Conservation (phyloP, 2,888 invertebrate species). For the Mimumesa dahlbomi region DNA sequence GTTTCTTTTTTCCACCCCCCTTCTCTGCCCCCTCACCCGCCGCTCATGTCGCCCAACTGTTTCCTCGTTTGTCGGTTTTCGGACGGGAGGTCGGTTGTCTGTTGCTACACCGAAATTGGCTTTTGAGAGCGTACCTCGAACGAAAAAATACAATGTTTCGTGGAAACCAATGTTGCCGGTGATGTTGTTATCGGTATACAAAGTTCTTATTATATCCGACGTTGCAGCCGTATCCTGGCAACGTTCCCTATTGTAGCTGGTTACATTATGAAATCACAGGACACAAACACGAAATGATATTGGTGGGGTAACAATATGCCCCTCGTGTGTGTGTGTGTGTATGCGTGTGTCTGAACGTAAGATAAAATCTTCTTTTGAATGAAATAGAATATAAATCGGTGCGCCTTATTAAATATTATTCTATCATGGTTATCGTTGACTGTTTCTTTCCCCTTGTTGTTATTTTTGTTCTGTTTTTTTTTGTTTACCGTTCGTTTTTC, state of each 20-base stretch:
- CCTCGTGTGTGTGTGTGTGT: too few relatives aligned
- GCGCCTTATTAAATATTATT: neutral
- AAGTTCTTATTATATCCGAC: conserved; percentile 4
- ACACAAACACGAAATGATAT: neutral
- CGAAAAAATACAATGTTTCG: conserved; percentile 22
- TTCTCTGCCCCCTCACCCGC: too few relatives aligned
- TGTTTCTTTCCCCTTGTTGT: too few relatives aligned
- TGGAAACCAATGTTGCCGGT: conserved; percentile 7
- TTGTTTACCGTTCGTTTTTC: neutral
- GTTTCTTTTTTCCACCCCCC: conserved; percentile 28
- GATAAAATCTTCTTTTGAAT: neutral
- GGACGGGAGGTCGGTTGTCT: conserved; percentile 18
- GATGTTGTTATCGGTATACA: conserved; percentile 7
- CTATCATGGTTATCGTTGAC: conserved; percentile 3
- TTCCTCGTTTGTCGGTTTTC: conserved; percentile 32
- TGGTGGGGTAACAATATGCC: neutral
- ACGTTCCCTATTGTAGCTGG: neutral
- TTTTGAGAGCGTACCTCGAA: conserved; percentile 27
- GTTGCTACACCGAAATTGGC: conserved; percentile 45
- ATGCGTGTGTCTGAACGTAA: neutral
- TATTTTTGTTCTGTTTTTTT: too few relatives aligned
- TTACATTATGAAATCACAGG: conserved; percentile 1
- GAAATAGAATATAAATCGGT: neutral
- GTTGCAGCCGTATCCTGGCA: conserved; percentile 7
- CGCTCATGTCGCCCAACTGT: conserved; percentile 41